Evolutionary conservation across 2,113 vertebrate species (phyloP).

Genomic region (Albula glossodonta): DNA sequence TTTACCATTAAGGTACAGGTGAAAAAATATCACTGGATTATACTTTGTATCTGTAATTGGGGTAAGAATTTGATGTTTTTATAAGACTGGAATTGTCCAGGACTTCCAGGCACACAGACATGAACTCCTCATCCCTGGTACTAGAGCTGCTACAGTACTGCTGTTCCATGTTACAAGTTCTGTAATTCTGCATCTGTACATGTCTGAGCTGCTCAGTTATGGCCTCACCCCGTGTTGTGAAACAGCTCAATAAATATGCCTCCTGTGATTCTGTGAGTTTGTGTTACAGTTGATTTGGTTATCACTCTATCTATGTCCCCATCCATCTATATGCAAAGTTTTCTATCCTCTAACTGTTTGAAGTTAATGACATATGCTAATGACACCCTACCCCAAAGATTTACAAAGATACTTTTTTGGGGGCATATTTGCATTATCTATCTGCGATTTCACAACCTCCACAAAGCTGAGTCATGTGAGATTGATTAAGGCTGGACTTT

Average conservation of each 20-base stretch:
- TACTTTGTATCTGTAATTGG: not conserved
- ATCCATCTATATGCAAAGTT: not conserved
- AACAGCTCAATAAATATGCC: conserved; percentile 32
- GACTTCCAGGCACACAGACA: not conserved
- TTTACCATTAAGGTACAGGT: not conserved
- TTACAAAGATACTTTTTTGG: not conserved
- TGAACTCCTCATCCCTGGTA: not conserved
- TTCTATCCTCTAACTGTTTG: not conserved
- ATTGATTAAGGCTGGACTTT: not conserved
- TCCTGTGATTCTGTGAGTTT: conserved; percentile 26
- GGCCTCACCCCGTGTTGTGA: conserved; percentile 1
- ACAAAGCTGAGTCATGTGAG: not conserved
- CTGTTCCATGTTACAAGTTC: not conserved
- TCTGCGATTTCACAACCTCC: not conserved
- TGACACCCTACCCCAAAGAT: not conserved
- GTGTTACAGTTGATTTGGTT: conserved; percentile 24
- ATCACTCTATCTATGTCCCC: conserved; percentile 18
- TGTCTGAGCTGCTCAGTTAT: not conserved
- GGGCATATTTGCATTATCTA: not conserved
- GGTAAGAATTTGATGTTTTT: not conserved
- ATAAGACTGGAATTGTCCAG: not conserved
- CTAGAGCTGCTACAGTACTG: not conserved
- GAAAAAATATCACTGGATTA: not conserved
- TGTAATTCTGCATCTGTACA: conserved; percentile 14
- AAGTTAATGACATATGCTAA: not conserved